A percentile compares a stretch with the other conserved stretches of the same genome.
Conservation (phyloP, 92 coral and sea anemone species). For the Anthopleura xanthogrammica region DNA sequence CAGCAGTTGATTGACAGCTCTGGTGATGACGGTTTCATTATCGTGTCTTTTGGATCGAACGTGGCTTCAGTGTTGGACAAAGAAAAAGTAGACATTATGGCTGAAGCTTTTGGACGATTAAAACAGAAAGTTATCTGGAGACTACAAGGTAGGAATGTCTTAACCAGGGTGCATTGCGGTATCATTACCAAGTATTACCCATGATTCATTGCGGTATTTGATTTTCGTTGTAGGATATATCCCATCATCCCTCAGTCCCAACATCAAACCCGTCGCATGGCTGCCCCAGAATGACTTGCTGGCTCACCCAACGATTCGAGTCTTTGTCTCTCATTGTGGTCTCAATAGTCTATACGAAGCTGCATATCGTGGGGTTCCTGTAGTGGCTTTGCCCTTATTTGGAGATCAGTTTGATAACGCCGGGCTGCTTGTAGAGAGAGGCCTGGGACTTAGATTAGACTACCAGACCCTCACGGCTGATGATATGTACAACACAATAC, state of each 20-base stretch:
- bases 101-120: constrained; percentile 64
- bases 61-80: constrained; percentile 27
- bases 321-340: constrained; percentile 54
- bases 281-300: constrained; percentile 58
- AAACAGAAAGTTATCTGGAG: constrained; percentile 72
- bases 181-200: background rate
- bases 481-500: constrained; percentile 28
- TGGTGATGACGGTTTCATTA: constrained; percentile 61
- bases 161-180: background rate
- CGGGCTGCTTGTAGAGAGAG: constrained; percentile 21
- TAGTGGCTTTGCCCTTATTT: constrained; percentile 47
- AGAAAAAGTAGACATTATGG: constrained; percentile 50
- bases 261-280: constrained; percentile 50
- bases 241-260: constrained; percentile 45
- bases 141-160: constrained; percentile 39
- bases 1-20: constrained; percentile 42
- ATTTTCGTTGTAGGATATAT: constrained; percentile 29
- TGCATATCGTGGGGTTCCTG: constrained; percentile 48
- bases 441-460: constrained; percentile 35
- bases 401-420: constrained; percentile 55
- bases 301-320: constrained; percentile 33
- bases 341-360: constrained; percentile 56
- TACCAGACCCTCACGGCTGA: constrained; percentile 34
- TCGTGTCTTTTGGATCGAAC: constrained; percentile 70
- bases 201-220: background rate